Conservation (phyloP, 1,140 invertebrate genomes). For the Samia ricini region DNA sequence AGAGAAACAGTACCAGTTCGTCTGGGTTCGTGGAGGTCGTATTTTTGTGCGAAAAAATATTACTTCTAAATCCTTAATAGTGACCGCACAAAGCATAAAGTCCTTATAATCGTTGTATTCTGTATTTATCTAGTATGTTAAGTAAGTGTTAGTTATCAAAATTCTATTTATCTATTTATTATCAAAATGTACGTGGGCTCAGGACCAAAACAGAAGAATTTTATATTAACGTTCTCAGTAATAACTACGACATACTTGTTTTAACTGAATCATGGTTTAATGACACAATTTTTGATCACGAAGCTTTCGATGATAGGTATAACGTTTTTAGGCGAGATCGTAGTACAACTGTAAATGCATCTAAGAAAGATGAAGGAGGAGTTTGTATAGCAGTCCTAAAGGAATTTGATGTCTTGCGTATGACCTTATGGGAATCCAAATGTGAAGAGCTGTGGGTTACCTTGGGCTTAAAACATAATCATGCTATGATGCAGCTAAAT, state of each 20-base stretch:
- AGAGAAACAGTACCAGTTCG: constrained; percentile 21
- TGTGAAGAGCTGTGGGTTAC: constrained; percentile 24
- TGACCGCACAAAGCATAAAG: neutral
- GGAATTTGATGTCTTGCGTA: constrained; percentile 1
- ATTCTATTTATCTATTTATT: constrained; percentile 7
- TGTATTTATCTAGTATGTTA: neutral
- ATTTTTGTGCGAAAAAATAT: constrained; percentile 24
- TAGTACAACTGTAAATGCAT: neutral
- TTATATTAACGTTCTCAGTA: constrained; percentile 13
- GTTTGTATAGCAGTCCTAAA: constrained; percentile 20
- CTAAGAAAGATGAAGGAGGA: constrained; percentile 11
- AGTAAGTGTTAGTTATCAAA: constrained; percentile 17
- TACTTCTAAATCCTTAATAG: constrained; percentile 13
- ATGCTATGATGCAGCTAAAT: constrained; percentile 5
- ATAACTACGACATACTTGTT: constrained; percentile 16
- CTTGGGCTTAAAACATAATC: neutral
- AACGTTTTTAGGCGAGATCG: constrained; percentile 19
- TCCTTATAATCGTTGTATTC: neutral
- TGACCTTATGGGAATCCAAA: constrained; percentile 12
- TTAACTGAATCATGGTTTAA: constrained; percentile 26
- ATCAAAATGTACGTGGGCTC: too few species aligned
- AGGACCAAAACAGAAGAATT: constrained; percentile 19
- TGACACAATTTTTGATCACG: constrained; percentile 15
- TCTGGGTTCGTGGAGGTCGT: constrained; percentile 26
- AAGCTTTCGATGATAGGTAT: constrained; percentile 19